These are phyloP conservation scores for human (Homo sapiens) DNA, from an alignment of 2,113 vertebrate genomes.

Conservation along the genomic window DNA sequence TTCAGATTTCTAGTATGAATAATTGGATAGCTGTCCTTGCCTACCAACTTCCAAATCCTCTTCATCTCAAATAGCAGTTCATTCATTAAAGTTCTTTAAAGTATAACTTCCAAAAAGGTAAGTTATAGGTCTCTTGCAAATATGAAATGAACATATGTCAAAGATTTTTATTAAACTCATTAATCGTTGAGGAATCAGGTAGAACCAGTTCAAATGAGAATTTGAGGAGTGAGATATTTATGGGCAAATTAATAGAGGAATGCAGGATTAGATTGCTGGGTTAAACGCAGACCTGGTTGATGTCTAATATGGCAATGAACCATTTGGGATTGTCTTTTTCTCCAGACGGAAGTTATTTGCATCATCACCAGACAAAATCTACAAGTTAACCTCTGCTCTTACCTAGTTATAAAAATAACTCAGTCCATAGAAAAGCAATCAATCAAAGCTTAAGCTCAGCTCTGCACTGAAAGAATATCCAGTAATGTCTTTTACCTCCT, in stretches of 20 bases:
- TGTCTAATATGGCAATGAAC: background rate
- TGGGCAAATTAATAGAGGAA: background rate
- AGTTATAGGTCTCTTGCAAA: background rate
- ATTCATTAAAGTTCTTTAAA: background rate
- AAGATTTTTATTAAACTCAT: background rate
- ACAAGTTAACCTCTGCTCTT: background rate
- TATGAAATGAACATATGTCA: background rate
- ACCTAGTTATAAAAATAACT: background rate
- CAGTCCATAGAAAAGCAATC: background rate
- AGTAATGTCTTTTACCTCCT: background rate
- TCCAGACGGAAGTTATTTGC: background rate
- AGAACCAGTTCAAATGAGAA: background rate
- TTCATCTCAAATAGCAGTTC: background rate
- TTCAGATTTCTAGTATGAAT: background rate
- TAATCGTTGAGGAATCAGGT: background rate
- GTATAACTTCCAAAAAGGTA: background rate
- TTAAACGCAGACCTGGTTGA: background rate
- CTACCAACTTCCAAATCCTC: background rate
- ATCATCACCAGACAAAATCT: background rate
- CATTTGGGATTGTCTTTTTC: background rate
- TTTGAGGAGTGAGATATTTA: background rate
- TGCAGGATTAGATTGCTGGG: background rate
- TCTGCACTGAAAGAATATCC: background rate
- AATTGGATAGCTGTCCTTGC: background rate
- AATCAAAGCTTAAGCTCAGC: background rate